These are phyloP conservation scores for Peucedramus taeniatus DNA, from an alignment of 2,113 vertebrate genomes.

Conservation along the genomic window DNA sequence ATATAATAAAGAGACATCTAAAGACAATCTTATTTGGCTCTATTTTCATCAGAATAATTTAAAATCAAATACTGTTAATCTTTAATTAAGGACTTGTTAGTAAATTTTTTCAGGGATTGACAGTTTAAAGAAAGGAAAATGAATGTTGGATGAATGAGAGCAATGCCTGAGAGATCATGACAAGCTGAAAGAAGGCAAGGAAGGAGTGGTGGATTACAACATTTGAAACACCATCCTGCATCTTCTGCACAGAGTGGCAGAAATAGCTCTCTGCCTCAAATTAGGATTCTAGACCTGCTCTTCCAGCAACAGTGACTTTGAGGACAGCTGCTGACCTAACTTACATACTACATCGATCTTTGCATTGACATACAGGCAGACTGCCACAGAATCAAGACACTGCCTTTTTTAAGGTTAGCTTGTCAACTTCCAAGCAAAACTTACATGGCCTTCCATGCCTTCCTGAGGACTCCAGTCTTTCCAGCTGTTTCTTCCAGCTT, in stretches of 20 bases:
- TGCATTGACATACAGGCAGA: not conserved
- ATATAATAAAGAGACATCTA: not conserved
- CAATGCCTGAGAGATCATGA: not conserved
- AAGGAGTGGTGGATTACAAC: not conserved
- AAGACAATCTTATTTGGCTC: not conserved
- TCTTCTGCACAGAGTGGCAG: not conserved
- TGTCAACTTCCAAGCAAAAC: slow-evolving; percentile 51
- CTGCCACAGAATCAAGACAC: not conserved
- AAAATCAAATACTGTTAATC: not conserved
- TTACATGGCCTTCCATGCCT: slow-evolving; percentile 99
- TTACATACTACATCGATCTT: not conserved
- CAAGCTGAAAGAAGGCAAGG: not conserved
- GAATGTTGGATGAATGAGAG: not conserved
- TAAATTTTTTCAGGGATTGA: not conserved
- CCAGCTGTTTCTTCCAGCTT: slow-evolving; percentile 95
- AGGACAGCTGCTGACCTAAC: not conserved
- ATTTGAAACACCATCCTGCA: not conserved
- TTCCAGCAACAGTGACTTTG: not conserved
- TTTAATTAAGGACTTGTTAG: not conserved
- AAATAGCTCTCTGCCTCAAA: not conserved
- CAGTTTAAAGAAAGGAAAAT: not conserved
- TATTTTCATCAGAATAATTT: not conserved
- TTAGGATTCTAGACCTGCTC: not conserved
- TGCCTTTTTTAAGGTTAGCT: not conserved
- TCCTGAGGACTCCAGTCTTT: slow-evolving; percentile 97